phyloP scores from a whole-genome alignment of 1,140 invertebrate species.

The Drosophila leontia region DNA sequence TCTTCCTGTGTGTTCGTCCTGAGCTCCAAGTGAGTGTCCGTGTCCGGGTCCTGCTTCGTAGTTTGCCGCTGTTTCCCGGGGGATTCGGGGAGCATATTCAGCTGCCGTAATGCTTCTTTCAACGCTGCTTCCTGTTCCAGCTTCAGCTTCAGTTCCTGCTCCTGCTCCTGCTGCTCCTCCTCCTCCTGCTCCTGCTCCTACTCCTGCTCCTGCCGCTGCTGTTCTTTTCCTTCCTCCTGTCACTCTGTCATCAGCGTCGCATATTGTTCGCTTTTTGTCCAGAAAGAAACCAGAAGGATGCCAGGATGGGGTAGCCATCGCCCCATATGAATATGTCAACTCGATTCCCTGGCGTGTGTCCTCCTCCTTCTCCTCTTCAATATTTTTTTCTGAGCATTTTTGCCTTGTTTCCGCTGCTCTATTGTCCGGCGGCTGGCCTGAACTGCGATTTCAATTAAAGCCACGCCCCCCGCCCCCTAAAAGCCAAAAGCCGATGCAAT shows the following conservation, averaged over 20 bases:
- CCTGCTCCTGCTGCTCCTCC: background rate
- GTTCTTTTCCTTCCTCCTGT: slow-evolving; percentile 39
- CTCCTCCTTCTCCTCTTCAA: background rate
- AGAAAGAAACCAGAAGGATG: slow-evolving; percentile 4
- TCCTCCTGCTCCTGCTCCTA: background rate
- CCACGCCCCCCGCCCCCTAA: background rate
- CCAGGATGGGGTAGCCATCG: background rate
- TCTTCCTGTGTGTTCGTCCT: slow-evolving; percentile 10
- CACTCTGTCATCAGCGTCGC: slow-evolving; percentile 55
- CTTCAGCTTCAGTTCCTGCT: background rate
- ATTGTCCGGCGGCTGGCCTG: slow-evolving; percentile 10
- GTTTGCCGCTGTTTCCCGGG: slow-evolving; percentile 44
- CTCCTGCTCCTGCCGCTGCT: slow-evolving; percentile 4
- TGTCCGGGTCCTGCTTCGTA: slow-evolving; percentile 1
- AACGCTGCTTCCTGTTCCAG: slow-evolving; percentile 43
- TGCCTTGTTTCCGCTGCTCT: slow-evolving; percentile 18
- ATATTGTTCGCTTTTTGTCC: slow-evolving; percentile 55
- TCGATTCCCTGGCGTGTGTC: slow-evolving; percentile 44
- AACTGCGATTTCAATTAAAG: slow-evolving; percentile 56
- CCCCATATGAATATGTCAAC: slow-evolving; percentile 55
- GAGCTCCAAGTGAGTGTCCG: slow-evolving; percentile 45
- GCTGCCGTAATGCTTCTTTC: slow-evolving; percentile 71
- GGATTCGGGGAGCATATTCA: slow-evolving; percentile 56
- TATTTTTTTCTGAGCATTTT: slow-evolving; percentile 19
- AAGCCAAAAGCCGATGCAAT: slow-evolving; percentile 26